Evolutionary conservation across 1,140 invertebrate species (phyloP), one percentile per base, ranked within the genome.

Genomic region (Marisa cornuarietis): DNA sequence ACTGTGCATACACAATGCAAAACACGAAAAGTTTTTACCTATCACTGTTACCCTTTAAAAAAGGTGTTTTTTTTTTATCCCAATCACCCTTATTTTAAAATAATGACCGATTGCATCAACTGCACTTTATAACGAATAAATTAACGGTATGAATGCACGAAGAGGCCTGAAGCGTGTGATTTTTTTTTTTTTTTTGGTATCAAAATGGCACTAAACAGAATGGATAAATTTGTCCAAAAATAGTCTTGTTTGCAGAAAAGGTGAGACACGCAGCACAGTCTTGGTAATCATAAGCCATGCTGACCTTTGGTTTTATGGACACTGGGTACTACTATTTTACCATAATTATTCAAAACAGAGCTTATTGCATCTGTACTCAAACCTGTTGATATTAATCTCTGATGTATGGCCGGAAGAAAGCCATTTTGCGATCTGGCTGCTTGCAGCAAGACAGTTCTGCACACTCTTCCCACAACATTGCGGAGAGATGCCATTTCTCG

Each of bases 391-490:
- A 76, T 24, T n/a, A 76, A 61, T 61, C 61, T 65, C 62, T 76
- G 74, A n/a, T 76, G 74, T 20, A 76, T n/a, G 0, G n/a, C 20
- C 6, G 74, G 62, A 6, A 66, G 13, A 61, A 76, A 66, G 62
- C 74, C 74, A 65, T 18, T 22, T 13, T 65, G 62, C 8, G 61
- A 22, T 66, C 65, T 76, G 52, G n/a, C 0, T 42, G 74, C 31
- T 42, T 76, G 74, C 61, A 51, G 74, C 61, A 76, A 66, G 65
- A 76, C 74, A 66, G 63, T 76, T 66, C 26, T 76, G 61, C 74
- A 76, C 13, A 65, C 26, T 7, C 62, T 22, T 18, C 42, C 20
- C 24, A 76, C 74, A 31, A 76, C 20, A 26, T 3, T 3, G 4
- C 74, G 10, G 0, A 76, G 14, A 8, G 74, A 76, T 49, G 74